Evolutionary conservation across 2,113 vertebrate species (phyloP).

Genomic region (Serilophus lunatus): DNA sequence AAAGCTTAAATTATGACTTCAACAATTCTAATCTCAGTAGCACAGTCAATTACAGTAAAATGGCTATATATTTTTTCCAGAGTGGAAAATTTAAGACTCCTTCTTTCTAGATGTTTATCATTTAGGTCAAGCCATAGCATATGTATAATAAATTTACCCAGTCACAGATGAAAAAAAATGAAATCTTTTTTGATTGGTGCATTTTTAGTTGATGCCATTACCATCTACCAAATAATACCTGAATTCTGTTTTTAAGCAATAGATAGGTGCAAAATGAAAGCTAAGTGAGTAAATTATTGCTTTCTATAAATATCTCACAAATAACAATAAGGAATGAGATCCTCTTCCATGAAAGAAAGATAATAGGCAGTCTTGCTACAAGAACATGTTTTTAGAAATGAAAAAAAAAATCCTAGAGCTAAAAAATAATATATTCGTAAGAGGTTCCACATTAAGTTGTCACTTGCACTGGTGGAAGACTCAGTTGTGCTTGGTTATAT

Average conservation of each 20-base stretch:
- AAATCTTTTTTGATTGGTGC: background rate
- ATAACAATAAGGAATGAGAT: background rate
- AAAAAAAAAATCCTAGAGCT: background rate
- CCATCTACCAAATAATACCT: background rate
- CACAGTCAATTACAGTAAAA: conserved; percentile 61
- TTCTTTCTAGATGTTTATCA: conserved; percentile 29
- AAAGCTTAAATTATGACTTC: conserved; percentile 61
- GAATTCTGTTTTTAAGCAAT: background rate
- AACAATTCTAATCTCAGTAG: conserved; percentile 61
- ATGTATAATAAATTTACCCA: background rate
- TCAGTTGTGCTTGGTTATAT: background rate
- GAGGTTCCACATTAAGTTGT: background rate
- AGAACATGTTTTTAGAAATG: background rate
- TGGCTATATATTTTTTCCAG: conserved; percentile 20
- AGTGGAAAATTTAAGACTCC: background rate
- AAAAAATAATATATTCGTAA: background rate
- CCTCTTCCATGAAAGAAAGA: background rate
- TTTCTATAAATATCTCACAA: background rate
- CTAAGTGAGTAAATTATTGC: background rate
- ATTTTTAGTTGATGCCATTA: background rate
- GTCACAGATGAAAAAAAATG: background rate
- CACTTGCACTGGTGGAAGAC: background rate
- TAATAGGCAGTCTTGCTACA: background rate
- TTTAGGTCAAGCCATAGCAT: background rate
- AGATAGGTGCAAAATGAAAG: background rate